Evolutionary conservation across 2,888 invertebrate species (phyloP).

Genomic region (Tipula unca): DNA sequence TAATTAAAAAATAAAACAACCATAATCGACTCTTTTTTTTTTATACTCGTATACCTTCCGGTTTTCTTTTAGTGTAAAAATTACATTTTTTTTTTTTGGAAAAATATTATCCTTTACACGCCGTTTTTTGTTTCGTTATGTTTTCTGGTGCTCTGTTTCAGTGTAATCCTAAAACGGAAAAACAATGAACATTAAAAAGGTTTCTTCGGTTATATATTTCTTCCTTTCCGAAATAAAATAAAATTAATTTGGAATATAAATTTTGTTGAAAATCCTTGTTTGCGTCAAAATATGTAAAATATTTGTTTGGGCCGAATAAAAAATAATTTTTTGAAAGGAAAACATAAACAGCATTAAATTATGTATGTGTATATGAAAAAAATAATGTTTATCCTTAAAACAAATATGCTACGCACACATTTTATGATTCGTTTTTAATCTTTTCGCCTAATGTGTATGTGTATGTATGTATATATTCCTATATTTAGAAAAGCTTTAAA

Average conservation of each 20-base stretch:
- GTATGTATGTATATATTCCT: no score
- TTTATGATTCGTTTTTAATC: slow-evolving; percentile 1
- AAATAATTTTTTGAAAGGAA: not conserved
- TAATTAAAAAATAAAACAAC: not conserved
- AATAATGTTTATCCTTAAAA: not conserved
- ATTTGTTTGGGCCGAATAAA: not conserved
- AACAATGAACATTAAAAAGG: not conserved
- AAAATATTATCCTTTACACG: not conserved
- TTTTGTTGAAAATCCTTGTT: slow-evolving; percentile 2
- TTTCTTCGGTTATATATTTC: not conserved
- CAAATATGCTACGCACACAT: not conserved
- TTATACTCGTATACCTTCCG: not conserved
- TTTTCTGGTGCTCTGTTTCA: not conserved
- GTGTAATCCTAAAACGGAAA: not conserved
- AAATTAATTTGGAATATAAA: slow-evolving; percentile 2
- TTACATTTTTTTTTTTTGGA: not conserved
- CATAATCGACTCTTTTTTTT: not conserved
- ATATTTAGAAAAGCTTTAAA: not conserved
- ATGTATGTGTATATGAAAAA: not conserved
- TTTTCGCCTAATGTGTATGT: not conserved
- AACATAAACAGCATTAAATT: slow-evolving; percentile 14
- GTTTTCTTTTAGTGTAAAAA: not conserved
- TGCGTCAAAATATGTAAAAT: slow-evolving; percentile 8
- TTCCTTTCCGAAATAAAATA: not conserved
- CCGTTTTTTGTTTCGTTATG: not conserved